Evolutionary conservation across 2,888 invertebrate species (phyloP).

Genomic region (Drepana falcataria): DNA sequence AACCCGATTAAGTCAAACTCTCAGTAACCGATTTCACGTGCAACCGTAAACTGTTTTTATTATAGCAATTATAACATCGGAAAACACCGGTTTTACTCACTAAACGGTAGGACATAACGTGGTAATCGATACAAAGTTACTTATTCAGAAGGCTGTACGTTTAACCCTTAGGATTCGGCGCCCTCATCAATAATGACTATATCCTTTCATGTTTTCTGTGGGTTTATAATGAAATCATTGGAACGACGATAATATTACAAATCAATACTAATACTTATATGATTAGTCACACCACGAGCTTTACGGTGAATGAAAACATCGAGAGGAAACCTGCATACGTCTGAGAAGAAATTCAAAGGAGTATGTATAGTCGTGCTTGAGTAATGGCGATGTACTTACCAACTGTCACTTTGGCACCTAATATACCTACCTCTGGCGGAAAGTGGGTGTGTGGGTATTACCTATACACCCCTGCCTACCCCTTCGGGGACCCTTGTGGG

Average conservation of each 20-base stretch:
- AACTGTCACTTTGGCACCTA: too few relatives aligned
- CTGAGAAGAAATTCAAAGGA: too few relatives aligned
- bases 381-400: too few relatives aligned
- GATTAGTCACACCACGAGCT: too few relatives aligned
- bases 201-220: background rate
- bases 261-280: too few relatives aligned
- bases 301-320: too few relatives aligned
- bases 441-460: too few relatives aligned
- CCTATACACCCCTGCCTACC: too few relatives aligned
- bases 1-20: slow-evolving; percentile 5
- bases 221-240: background rate
- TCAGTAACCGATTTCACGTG: slow-evolving; percentile 28
- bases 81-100: slow-evolving; percentile 29
- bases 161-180: slow-evolving; percentile 13
- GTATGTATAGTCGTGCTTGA: too few relatives aligned
- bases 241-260: background rate
- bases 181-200: background rate
- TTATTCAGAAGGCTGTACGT: slow-evolving; percentile 18
- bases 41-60: slow-evolving; percentile 37
- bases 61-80: slow-evolving; percentile 35
- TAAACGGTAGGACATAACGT: slow-evolving; percentile 16
- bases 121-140: slow-evolving; percentile 36
- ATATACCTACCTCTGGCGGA: too few relatives aligned
- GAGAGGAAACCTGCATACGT: too few relatives aligned
- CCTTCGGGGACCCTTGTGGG: too few relatives aligned